phyloP scores from a whole-genome alignment of 2,113 vertebrate species.

The Gulo gulo region DNA sequence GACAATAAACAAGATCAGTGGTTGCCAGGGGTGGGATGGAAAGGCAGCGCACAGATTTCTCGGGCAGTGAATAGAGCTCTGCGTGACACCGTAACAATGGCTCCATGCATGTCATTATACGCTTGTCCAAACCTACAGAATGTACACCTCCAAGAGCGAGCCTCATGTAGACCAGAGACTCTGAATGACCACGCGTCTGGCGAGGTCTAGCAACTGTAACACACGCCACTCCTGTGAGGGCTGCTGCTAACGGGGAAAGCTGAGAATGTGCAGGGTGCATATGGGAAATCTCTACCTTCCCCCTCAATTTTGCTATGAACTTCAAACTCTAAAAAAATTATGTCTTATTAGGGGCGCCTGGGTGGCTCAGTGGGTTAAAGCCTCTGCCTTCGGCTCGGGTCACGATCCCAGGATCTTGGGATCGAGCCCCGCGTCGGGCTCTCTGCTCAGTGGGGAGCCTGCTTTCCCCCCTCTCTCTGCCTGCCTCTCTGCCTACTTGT shows the following conservation, averaged over 20 bases:
- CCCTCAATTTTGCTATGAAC: not conserved
- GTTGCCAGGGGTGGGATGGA: not conserved
- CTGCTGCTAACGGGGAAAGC: not conserved
- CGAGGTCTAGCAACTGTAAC: not conserved
- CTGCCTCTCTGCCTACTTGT: no score
- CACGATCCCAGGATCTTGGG: no score
- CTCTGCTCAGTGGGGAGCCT: no score
- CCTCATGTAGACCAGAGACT: no score
- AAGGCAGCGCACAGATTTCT: not conserved
- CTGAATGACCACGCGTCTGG: no score
- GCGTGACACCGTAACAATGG: rapidly evolving
- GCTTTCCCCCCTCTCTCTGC: no score
- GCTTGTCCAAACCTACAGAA: not conserved
- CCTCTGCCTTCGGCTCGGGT: no score
- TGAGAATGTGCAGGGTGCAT: not conserved
- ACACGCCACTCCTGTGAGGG: rapidly evolving
- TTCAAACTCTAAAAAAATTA: not conserved
- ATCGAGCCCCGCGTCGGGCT: no score
- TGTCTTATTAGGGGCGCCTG: not conserved
- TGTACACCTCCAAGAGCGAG: not conserved
- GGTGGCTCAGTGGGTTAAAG: no score
- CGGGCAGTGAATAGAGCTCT: not conserved
- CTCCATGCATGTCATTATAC: no score
- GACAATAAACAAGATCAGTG: not conserved
- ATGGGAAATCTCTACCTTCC: not conserved